Base-by-base conservation (phyloP, 1,140 invertebrate species). In the Drosophila gunungcola region DNA sequence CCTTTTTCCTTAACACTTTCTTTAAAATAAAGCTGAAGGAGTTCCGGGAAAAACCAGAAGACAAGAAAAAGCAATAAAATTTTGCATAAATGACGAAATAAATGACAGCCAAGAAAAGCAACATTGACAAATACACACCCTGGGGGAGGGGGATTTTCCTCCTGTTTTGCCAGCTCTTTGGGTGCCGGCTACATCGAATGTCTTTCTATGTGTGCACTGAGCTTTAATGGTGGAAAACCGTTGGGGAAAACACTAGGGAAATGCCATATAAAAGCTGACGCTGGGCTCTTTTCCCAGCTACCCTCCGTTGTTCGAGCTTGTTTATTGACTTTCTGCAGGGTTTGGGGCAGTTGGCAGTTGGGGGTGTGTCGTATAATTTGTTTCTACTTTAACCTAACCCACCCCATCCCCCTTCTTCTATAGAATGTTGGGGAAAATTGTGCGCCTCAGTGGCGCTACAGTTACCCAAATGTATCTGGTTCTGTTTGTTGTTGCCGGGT, bases 81-180 rank as follows among this genome's bases (percentile, higher is more conserved):
- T 80, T 89, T 88, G 80, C 84, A 88, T 88, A 88, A 89, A 89
- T 88, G 84, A 88, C 85, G 80, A 89, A 89, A 88, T 84, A 89
- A 88, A 89, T 88, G 84, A 89, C 84, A 89, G 73, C 76, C 58
- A 84, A 80, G 79, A 57, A 89, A 89, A 88, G 72, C 73, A 88
- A 80, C 80, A 79, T 75, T 86, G 83, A 76, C 83, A 88, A 88
- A 76, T 77, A 74, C 74, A 39, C 38, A 51, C 21, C 16, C 32
- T 10, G n/a, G 3, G 51, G 42, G 10, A 53, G 41, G 21, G 38
- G 34, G 12, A 29, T 13, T 58, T 32, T 32, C 6, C 29, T 32
- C 29, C 7, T 36, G 56, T 52, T 41, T 72, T 73, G 42, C 61
- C 48, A 49, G 36, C 63, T 77, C 62, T 76, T 67, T 11, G 67